Evolutionary conservation across 2,797 vertebrate genomes (phyloP).

Genomic region (Epinephelus malabaricus): DNA sequence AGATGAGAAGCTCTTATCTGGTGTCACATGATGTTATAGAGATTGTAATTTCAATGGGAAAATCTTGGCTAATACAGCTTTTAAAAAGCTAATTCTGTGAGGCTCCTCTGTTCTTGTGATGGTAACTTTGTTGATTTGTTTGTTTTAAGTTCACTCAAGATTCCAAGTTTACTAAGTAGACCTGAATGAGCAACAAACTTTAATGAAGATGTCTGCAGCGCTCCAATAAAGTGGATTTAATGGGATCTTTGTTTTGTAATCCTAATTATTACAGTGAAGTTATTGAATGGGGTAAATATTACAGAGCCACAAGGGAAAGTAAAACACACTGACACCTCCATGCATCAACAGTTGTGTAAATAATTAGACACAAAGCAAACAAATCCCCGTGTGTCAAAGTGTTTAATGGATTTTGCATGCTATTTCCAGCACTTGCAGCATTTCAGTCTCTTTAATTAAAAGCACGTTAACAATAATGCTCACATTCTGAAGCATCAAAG

Average conservation of each 20-base stretch:
- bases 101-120: neutral
- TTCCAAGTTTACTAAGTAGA: constrained; percentile 11
- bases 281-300: constrained; percentile 29
- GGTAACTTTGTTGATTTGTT: neutral
- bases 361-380: constrained; percentile 31
- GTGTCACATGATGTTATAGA: neutral
- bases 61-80: neutral
- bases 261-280: neutral
- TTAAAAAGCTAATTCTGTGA: neutral
- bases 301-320: neutral
- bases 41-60: neutral
- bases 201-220: constrained; percentile 4
- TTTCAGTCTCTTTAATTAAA: constrained; percentile 21
- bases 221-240: constrained; percentile 22
- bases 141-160: neutral
- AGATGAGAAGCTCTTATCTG: neutral
- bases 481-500: neutral
- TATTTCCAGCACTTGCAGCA: constrained; percentile 9
- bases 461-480: neutral
- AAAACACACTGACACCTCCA: constrained; percentile 1
- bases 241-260: constrained; percentile 16
- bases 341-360: neutral
- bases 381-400: neutral
- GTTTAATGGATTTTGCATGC: constrained; percentile 17
- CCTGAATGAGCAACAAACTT: constrained; percentile 16